Base-by-base conservation (phyloP, 1,140 invertebrate species). In the Drosophila nikananu region DNA sequence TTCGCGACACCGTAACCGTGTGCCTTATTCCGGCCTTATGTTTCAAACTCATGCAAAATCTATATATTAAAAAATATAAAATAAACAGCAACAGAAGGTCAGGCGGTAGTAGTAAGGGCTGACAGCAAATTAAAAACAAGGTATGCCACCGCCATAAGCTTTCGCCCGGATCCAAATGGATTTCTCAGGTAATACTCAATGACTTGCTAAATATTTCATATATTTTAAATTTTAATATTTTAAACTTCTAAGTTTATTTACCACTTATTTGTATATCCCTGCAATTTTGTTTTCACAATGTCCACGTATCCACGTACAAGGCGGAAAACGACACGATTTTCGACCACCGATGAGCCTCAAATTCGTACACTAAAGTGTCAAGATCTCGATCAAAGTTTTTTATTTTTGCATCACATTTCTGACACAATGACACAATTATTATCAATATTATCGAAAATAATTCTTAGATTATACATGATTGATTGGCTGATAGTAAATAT, bases 1-100 rank as follows among this genome's bases (percentile, higher is more conserved):
- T 63, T 76, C 72, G 65, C 72, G 42, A 77, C 58, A 75, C 41
- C 60, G 80, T 52, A 91, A 83, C 82, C 80, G 77, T 81, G 86
- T 91, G 86, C 86, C 86, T 91, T 91, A 91, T 78, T 82, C 82
- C 65, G 86, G 86, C 86, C 86, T 90, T 90, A 86, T 82, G 82
- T 90, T 90, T 70, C 21, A 82, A 81, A 82, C 21, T 74, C 35
- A 66, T 59, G 68, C 42, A 72, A 42, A 27, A 68, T 21, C 42
- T 27, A 35, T 21, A 54, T 32, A 51, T 39, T n/a, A 21, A 41
- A 72, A 7, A 32, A 32, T n/a, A 41, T 25, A 48, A 23, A 17
- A 48, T 15, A 48, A 23, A 48, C 12, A 35, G 1, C 30, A 66
- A 55, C 41, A 21, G 15, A 39, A 46, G 25, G 19, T 21, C n/a